Conservation (phyloP, 2,113 vertebrate species). For the Pholis gunnellus region DNA sequence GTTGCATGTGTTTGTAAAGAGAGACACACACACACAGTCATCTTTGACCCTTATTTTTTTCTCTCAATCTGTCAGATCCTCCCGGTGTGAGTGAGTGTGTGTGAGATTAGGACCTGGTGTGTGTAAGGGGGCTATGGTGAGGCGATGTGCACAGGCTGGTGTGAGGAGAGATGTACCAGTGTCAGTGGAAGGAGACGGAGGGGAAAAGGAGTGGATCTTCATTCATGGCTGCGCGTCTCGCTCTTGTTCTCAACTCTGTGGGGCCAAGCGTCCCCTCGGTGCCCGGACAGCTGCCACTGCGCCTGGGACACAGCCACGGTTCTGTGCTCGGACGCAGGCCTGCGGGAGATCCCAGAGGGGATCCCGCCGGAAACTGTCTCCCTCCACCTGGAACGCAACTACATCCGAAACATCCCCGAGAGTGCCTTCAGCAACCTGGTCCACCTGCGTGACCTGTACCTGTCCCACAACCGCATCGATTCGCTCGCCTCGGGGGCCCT, state of each 20-base stretch:
- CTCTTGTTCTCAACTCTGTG: constrained; percentile 68
- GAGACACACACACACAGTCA: background rate
- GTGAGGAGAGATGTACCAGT: constrained; percentile 68
- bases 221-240: constrained; percentile 58
- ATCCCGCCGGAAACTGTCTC: constrained; percentile 80
- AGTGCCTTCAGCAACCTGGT: constrained; percentile 80
- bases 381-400: constrained; percentile 85
- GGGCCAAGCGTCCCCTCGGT: constrained; percentile 54
- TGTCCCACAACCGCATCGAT: constrained; percentile 86
- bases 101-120: constrained; percentile 57
- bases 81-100: constrained; percentile 4
- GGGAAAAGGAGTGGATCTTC: constrained; percentile 40
- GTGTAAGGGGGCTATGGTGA: constrained; percentile 79
- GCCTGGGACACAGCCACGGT: constrained; percentile 80
- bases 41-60: constrained; percentile 47
- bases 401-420: constrained; percentile 82
- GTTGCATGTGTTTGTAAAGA: constrained; percentile 31
- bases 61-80: constrained; percentile 53
- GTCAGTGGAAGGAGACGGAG: constrained; percentile 40
- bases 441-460: constrained; percentile 83
- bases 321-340: constrained; percentile 77
- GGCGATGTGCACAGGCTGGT: constrained; percentile 73
- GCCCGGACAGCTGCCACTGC: constrained; percentile 77
- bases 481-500: constrained; percentile 79
- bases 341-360: constrained; percentile 81